Evolutionary conservation across 2,113 vertebrate species (phyloP).

Genomic region (Athene cunicularia): DNA sequence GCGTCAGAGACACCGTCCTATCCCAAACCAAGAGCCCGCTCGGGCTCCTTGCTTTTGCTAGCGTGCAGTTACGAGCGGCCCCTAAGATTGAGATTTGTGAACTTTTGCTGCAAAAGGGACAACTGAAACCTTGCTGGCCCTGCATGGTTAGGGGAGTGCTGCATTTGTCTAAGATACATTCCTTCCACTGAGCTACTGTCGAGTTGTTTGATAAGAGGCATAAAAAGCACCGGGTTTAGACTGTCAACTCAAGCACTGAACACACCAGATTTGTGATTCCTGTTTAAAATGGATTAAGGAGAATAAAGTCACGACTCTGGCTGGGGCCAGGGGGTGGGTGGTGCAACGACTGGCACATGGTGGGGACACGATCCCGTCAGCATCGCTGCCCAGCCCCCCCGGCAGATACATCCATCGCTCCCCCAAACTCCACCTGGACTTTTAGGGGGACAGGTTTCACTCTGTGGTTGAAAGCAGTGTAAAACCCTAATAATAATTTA

Average conservation of each 20-base stretch:
- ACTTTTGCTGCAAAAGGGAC: neutral
- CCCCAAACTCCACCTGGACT: neutral
- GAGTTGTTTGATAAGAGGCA: neutral
- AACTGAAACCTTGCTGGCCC: neutral
- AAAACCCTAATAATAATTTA: neutral
- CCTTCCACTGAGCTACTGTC: neutral
- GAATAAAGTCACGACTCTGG: neutral
- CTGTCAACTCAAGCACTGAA: neutral
- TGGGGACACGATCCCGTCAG: neutral
- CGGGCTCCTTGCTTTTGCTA: neutral
- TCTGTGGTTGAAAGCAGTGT: neutral
- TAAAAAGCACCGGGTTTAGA: neutral
- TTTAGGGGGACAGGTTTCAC: neutral
- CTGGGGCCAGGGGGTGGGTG: neutral
- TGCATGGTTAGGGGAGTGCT: neutral
- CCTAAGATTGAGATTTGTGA: neutral
- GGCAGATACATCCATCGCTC: rapidly evolving
- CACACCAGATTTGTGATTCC: neutral
- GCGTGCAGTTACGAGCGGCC: rapidly evolving
- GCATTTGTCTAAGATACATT: rapidly evolving
- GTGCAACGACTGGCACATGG: neutral
- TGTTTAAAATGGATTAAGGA: neutral
- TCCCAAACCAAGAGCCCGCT: neutral
- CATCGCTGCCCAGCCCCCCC: neutral
- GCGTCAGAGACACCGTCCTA: neutral